Percentiles rank a stretch among this genome's conserved stretches.
These are phyloP conservation scores for Spodoptera exigua DNA, from an alignment of 2,888 invertebrate genomes.

Conservation along the genomic window DNA sequence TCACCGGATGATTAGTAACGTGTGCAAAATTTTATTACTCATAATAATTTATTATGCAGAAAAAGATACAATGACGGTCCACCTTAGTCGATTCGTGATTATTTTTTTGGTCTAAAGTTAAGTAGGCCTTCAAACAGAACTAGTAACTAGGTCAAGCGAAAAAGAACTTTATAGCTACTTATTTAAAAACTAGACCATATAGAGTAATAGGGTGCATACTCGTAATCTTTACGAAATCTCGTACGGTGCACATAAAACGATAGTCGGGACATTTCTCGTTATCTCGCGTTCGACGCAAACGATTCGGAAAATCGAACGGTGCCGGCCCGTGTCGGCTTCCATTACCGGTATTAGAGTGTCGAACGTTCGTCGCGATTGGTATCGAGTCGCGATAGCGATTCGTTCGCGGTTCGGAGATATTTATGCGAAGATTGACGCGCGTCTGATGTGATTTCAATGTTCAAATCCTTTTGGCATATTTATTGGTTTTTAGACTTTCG, in stretches of 20 bases:
- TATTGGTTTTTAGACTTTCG: neutral
- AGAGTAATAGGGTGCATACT: slow-evolving; percentile 57
- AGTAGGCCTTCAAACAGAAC: slow-evolving; percentile 18
- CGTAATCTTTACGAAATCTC: slow-evolving; percentile 60
- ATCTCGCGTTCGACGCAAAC: slow-evolving; percentile 81
- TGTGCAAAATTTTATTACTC: too few relatives aligned
- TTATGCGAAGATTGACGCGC: slow-evolving; percentile 51
- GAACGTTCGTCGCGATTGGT: slow-evolving; percentile 64
- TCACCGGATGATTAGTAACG: too few relatives aligned
- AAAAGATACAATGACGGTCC: too few relatives aligned
- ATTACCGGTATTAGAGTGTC: slow-evolving; percentile 85
- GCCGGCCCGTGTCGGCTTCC: slow-evolving; percentile 79
- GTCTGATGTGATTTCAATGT: slow-evolving; percentile 55
- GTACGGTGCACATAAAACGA: slow-evolving; percentile 75
- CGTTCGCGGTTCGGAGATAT: slow-evolving; percentile 57
- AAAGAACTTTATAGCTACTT: slow-evolving; percentile 34
- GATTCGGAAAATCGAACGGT: slow-evolving; percentile 86
- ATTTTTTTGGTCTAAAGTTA: too few relatives aligned
- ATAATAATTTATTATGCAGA: too few relatives aligned
- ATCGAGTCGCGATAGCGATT: slow-evolving; percentile 55
- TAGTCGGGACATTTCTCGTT: slow-evolving; percentile 81
- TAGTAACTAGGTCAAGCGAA: slow-evolving; percentile 29
- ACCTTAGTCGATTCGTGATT: too few relatives aligned
- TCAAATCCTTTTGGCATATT: slow-evolving; percentile 19
- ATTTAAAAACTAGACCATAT: slow-evolving; percentile 57